A percentile compares a stretch with the other conserved stretches of the same genome.
Conservation (phyloP, 2,797 vertebrate genomes). For the Argya squamiceps region DNA sequence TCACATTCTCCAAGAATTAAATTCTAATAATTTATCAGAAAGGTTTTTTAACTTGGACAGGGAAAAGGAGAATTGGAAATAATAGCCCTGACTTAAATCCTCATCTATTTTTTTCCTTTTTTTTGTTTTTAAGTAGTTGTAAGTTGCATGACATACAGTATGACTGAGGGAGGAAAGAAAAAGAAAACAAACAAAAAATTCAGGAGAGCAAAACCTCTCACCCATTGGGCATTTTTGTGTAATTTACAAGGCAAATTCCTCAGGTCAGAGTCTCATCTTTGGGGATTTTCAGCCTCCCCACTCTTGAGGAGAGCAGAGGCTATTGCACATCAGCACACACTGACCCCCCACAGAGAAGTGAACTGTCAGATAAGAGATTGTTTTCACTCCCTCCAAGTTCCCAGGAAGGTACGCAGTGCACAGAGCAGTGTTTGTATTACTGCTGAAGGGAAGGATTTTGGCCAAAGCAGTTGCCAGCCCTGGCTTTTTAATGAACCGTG, state of each 20-base stretch:
- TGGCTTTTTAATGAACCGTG: background rate
- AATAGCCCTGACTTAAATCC: background rate
- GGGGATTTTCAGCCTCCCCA: constrained; percentile 26
- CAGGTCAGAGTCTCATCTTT: background rate
- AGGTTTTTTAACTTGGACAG: background rate
- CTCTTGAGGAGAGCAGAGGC: background rate
- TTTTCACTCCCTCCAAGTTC: background rate
- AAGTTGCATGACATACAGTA: background rate
- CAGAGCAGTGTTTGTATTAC: background rate
- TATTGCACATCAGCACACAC: background rate
- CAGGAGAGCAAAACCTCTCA: background rate
- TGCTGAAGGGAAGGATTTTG: background rate
- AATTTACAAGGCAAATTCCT: background rate
- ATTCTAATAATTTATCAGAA: background rate
- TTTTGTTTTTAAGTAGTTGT: background rate
- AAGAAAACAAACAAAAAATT: background rate
- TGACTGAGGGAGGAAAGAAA: background rate
- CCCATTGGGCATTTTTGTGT: background rate
- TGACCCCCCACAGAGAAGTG: background rate
- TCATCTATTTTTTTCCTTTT: background rate
- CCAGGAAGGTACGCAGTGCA: background rate
- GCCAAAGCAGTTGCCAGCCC: constrained; percentile 31
- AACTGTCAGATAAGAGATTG: background rate
- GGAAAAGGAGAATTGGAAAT: background rate
- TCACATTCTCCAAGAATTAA: background rate